Conservation (phyloP, 1,140 invertebrate species). For the Trachelipus rathkii region DNA sequence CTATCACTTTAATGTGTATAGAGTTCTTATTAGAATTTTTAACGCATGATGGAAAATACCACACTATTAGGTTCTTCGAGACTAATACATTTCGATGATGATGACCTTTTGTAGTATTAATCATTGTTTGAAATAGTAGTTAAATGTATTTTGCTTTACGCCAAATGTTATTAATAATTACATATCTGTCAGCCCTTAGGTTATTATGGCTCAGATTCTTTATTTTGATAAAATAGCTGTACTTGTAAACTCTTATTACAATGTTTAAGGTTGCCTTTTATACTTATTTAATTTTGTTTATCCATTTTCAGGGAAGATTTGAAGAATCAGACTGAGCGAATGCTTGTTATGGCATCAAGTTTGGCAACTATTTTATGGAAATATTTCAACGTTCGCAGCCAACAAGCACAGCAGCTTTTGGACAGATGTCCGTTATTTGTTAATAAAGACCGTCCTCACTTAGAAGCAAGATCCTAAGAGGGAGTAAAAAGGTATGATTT, state of each 20-base stretch:
- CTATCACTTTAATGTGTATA: too few relatives aligned
- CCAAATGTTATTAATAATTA: too few relatives aligned
- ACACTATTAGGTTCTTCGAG: too few relatives aligned
- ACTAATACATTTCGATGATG: too few relatives aligned
- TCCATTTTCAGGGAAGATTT: conserved; percentile 64
- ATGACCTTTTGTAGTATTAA: too few relatives aligned
- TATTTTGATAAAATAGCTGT: background rate
- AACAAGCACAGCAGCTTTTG: conserved; percentile 54
- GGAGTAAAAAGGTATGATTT: conserved; percentile 61
- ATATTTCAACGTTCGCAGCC: conserved; percentile 63
- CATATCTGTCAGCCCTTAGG: too few relatives aligned
- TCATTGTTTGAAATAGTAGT: too few relatives aligned
- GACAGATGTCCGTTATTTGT: conserved; percentile 73
- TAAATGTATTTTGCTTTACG: too few relatives aligned
- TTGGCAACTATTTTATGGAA: conserved; percentile 72
- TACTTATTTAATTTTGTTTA: conserved; percentile 26
- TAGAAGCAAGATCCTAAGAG: conserved; percentile 64
- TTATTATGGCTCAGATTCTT: background rate
- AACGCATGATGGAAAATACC: too few relatives aligned
- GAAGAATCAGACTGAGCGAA: conserved; percentile 62
- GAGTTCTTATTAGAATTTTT: too few relatives aligned
- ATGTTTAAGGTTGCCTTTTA: background rate
- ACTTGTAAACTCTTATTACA: background rate
- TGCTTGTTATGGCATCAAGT: conserved; percentile 68
- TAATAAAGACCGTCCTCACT: conserved; percentile 77